Evolutionary conservation across 2,888 invertebrate species (phyloP).

Genomic region (Zeuzera pyrina): DNA sequence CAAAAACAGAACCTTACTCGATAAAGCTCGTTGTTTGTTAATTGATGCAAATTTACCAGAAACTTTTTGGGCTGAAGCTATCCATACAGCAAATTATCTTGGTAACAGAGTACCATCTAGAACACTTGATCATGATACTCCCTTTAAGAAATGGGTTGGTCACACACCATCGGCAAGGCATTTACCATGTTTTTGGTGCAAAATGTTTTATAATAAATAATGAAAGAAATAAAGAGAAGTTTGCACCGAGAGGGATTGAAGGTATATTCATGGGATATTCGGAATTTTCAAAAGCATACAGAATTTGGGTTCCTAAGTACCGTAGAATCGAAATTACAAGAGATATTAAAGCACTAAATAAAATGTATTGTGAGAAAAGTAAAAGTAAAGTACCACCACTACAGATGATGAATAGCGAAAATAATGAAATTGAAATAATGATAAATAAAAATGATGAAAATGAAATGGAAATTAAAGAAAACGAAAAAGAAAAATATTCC

Average conservation of each 20-base stretch:
- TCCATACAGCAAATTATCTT: neutral
- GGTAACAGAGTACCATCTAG: conserved; percentile 1
- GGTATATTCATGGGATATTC: conserved; percentile 22
- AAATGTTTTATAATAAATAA: neutral
- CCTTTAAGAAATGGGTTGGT: conserved; percentile 1
- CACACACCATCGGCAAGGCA: neutral
- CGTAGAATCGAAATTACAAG: neutral
- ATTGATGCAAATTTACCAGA: neutral
- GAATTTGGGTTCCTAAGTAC: conserved; percentile 14
- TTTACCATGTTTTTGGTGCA: neutral
- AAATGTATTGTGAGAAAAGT: neutral
- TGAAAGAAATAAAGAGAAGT: conserved; percentile 14
- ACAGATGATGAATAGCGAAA: no score
- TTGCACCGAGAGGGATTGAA: conserved; percentile 17
- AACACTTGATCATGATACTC: neutral
- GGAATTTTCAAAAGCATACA: conserved; percentile 17
- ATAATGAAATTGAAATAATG: no score
- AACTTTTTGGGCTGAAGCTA: neutral
- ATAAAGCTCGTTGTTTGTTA: neutral
- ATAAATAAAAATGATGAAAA: no score
- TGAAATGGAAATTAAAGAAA: no score
- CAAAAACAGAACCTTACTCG: neutral
- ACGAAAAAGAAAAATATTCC: no score
- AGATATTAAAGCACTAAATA: neutral
- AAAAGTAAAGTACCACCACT: no score